Base-by-base conservation (phyloP, 2,888 invertebrate species). In the Agrotis clavis region DNA sequence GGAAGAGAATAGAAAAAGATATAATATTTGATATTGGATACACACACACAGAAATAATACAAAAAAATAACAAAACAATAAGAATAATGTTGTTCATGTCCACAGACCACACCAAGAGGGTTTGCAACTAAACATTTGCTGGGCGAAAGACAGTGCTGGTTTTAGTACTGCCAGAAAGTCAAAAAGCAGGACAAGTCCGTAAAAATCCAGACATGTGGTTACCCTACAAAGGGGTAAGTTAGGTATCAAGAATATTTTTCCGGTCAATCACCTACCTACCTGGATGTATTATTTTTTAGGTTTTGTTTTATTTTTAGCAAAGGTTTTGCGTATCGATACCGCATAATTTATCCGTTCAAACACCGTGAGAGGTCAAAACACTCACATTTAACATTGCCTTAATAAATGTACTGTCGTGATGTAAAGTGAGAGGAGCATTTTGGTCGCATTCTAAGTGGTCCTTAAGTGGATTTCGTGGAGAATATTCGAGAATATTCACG, bases 341-440 rank as follows among this genome's bases (percentile, higher is more conserved):
- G 85, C 85, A 85, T 90, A 92, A 91, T 91, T 92, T 91, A 91
- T 87, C 86, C 85, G 88, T 80, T 84, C 87, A 86, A 76, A 85
- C 84, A 82, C 85, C 78, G 82, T 57, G 83, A 76, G 83, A 69
- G 91, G 90, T 91, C 91, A 89, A 92, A 88, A 91, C 88, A 88
- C 90, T 88, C 90, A 87, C 89, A 87, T 79, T 86, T 87, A 84
- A 87, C 88, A 84, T 83, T 80, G 83, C 76, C 81, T 88, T 87
- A 9, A 87, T 87, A 87, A 87, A 87, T 83, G 90, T 86, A 90
- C 88, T 71, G 77, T 70, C 77, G 79, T 63, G 79, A 61, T 70
- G 80, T 81, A 74, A 86, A 87, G 83, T 67, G 75, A 66, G 54
- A 74, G 67, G 54, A 75, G 59, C 45, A 63, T 71, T 60, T 41